These are phyloP conservation scores for Neofelis nebulosa DNA, from an alignment of 2,113 vertebrate species.

Conservation along the genomic window DNA sequence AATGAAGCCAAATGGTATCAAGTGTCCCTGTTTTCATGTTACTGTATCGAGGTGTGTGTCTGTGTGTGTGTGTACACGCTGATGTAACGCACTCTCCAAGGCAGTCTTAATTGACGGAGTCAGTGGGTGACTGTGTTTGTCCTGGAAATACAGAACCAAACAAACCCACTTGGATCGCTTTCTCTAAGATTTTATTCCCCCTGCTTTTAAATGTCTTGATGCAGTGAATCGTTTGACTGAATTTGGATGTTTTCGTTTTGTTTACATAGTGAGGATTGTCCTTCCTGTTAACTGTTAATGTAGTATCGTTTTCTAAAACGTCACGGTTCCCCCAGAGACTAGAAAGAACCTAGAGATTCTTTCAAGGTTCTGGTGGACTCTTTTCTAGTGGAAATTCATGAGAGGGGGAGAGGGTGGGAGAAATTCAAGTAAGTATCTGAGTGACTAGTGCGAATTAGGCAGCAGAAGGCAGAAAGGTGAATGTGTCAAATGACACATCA, in stretches of 20 bases:
- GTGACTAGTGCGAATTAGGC: not conserved
- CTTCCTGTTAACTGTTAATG: not conserved
- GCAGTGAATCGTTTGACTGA: not conserved
- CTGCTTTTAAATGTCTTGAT: not conserved
- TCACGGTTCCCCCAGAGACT: not conserved
- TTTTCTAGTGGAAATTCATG: not conserved
- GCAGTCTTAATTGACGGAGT: not conserved
- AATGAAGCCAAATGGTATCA: slow-evolving; percentile 42
- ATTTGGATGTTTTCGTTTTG: not conserved
- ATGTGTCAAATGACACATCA: not conserved
- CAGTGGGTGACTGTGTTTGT: not conserved
- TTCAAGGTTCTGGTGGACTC: not conserved
- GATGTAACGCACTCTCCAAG: not conserved
- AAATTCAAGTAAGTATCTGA: not conserved
- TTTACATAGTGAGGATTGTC: not conserved
- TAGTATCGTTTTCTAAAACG: slow-evolving; percentile 32
- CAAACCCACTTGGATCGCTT: not conserved
- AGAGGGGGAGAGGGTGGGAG: not conserved
- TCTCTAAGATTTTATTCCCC: not conserved
- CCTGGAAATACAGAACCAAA: not conserved
- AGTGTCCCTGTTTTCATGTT: slow-evolving; percentile 46
- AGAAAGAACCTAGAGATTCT: not conserved
- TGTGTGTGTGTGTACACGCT: not conserved
- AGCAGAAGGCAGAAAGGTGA: not conserved
- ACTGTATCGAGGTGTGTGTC: not conserved